Evolutionary conservation across 2,888 invertebrate species (phyloP).

Genomic region (Mechanitis messenoides): DNA sequence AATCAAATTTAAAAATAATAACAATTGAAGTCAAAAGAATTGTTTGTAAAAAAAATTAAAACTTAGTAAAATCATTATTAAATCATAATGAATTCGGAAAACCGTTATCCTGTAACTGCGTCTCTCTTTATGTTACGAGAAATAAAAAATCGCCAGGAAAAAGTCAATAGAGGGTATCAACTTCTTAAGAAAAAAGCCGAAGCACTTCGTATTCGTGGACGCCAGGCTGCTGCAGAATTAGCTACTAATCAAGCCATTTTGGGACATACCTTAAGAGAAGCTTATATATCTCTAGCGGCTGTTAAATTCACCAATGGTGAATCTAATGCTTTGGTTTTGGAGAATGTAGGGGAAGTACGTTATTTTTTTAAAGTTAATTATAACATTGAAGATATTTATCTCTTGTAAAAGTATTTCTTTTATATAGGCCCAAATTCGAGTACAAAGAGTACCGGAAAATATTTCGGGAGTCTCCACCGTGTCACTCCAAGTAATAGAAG

Average conservation of each 20-base stretch:
- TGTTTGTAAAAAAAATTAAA: no score
- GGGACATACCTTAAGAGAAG: constrained; percentile 59
- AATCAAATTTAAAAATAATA: no score
- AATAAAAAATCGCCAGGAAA: constrained; percentile 61
- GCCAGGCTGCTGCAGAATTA: constrained; percentile 56
- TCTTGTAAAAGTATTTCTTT: not conserved
- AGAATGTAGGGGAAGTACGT: constrained; percentile 63
- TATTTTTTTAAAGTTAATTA: constrained; percentile 5
- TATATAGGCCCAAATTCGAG: constrained; percentile 62
- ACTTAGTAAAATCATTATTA: not conserved
- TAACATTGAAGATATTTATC: not conserved
- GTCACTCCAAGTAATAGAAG: constrained; percentile 56
- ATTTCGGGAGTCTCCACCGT: constrained; percentile 65
- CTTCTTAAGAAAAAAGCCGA: constrained; percentile 61
- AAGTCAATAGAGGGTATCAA: constrained; percentile 59
- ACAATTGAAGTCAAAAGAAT: no score
- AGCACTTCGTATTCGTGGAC: constrained; percentile 54
- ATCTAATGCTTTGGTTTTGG: constrained; percentile 65
- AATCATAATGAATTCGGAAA: constrained; percentile 57
- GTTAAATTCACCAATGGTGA: constrained; percentile 70
- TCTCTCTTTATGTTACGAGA: constrained; percentile 67
- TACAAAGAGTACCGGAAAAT: constrained; percentile 58
- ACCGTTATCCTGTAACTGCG: constrained; percentile 64
- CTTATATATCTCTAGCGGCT: constrained; percentile 65
- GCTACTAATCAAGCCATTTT: constrained; percentile 54